phyloP scores from a whole-genome alignment of 2,888 invertebrate genomes.

The Napeogenes inachia region DNA sequence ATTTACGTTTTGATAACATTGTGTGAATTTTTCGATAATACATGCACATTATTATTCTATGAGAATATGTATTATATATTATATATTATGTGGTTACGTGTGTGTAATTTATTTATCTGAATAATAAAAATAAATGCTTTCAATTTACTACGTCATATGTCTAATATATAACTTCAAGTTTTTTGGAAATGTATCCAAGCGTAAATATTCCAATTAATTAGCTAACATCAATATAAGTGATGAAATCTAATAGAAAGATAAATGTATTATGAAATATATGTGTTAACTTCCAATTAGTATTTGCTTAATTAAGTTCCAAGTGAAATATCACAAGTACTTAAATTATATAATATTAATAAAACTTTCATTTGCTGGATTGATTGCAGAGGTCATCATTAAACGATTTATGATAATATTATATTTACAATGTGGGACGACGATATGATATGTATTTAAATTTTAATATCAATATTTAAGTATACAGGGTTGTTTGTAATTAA shows the following conservation, averaged over 20 bases:
- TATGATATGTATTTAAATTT: background rate
- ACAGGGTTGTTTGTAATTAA: too few relatives aligned
- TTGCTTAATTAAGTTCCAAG: slow-evolving; percentile 5
- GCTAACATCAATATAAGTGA: too few relatives aligned
- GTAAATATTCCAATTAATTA: too few relatives aligned
- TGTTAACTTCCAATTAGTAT: background rate
- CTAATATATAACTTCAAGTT: too few relatives aligned
- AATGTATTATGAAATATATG: too few relatives aligned
- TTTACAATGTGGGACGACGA: background rate
- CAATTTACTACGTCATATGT: too few relatives aligned
- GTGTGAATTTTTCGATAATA: too few relatives aligned
- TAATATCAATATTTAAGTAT: background rate
- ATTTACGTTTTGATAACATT: too few relatives aligned
- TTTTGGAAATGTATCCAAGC: too few relatives aligned
- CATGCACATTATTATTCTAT: too few relatives aligned
- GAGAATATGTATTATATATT: background rate
- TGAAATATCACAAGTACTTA: slow-evolving; percentile 10
- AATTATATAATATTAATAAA: slow-evolving; percentile 20
- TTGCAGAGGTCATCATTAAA: slow-evolving; percentile 17
- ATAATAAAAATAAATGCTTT: background rate
- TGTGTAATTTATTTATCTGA: background rate
- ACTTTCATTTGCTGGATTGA: slow-evolving; percentile 14
- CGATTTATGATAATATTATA: slow-evolving; percentile 15
- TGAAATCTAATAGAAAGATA: too few relatives aligned
- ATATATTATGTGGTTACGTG: background rate